Evolutionary conservation across 2,113 vertebrate genomes (phyloP).

Genomic region (Pan paniscus): DNA sequence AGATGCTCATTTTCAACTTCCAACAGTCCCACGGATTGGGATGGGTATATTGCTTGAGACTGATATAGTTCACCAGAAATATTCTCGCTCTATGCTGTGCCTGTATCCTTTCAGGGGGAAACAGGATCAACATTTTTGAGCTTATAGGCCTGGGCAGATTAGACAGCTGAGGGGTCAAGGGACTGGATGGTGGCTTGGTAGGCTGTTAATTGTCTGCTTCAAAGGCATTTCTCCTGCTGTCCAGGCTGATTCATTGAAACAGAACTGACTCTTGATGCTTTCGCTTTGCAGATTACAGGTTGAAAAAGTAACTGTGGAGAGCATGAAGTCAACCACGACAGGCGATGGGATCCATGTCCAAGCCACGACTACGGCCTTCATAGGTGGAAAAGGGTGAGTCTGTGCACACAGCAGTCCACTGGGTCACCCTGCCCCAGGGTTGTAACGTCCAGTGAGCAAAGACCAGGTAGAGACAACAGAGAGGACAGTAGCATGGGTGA

Average conservation of each 20-base stretch:
- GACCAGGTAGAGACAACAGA: not conserved
- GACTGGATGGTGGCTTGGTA: not conserved
- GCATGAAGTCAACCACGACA: not conserved
- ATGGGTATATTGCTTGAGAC: too few relatives aligned
- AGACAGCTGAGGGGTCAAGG: not conserved
- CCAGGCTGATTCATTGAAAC: not conserved
- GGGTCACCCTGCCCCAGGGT: not conserved
- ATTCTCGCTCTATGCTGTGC: not conserved
- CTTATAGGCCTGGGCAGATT: not conserved
- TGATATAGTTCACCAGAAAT: not conserved
- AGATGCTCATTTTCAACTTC: not conserved
- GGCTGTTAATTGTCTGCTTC: not conserved
- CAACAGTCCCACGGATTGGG: not conserved
- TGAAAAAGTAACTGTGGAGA: not conserved
- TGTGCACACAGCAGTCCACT: not conserved
- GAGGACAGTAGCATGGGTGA: not conserved
- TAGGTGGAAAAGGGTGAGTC: slow-evolving; percentile 62
- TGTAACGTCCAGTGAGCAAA: not conserved
- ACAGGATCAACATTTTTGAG: not conserved
- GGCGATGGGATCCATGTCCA: not conserved
- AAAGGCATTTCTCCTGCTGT: not conserved
- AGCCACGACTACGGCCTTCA: fast-evolving
- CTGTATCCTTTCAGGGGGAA: not conserved
- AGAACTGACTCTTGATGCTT: not conserved
- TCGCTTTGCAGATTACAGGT: slow-evolving; percentile 46